Base-by-base conservation (phyloP, 2,888 invertebrate genomes). In the Hesperia comma region DNA sequence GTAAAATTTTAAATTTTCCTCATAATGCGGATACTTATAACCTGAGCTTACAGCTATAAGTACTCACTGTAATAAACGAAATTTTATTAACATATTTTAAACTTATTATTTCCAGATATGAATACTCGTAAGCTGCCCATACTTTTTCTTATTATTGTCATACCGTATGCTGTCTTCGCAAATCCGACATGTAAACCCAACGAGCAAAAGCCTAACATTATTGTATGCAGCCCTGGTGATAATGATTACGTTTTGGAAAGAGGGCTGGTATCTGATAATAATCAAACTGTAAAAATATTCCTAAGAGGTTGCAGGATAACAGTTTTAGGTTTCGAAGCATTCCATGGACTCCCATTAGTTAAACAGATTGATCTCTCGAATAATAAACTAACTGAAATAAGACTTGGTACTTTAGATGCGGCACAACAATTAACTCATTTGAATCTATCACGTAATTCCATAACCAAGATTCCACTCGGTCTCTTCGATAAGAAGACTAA, bases 401-500 rank as follows among this genome's bases (percentile, higher is more conserved):
- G 80, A 72, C 72, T 83, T 1, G 86, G 84, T 2, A 80, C 82
- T 7, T 68, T 88, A 1, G 84, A 87, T 51, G 83, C 73, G n/a
- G 74, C 74, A 14, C 62, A 51, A 17, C 68, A 74, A 60, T 71
- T 86, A 5, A 79, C 74, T 8, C 71, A 79, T 69, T 71, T 88
- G 54, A 85, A 86, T 72, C 72, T 87, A 14, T 85, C 87, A 0
- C 68, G 79, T 49, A 88, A 87, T 70, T 58, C 72, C 19, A 41
- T 88, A 12, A 77, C 72, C 0, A 77, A 73, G 7, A 77, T 87
- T 19, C 82, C 83, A 0, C 70, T 83, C 2, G 86, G 85, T 0
- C 53, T 87, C 2, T 86, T 88, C 21, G 82, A 87, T 68, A 75
- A 82, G 43, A 81, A 77, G 68, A 73, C 77, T 0, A 81, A 83